These are phyloP conservation scores for Podarcis cretensis DNA, from an alignment of 2,113 vertebrate genomes.

Conservation along the genomic window DNA sequence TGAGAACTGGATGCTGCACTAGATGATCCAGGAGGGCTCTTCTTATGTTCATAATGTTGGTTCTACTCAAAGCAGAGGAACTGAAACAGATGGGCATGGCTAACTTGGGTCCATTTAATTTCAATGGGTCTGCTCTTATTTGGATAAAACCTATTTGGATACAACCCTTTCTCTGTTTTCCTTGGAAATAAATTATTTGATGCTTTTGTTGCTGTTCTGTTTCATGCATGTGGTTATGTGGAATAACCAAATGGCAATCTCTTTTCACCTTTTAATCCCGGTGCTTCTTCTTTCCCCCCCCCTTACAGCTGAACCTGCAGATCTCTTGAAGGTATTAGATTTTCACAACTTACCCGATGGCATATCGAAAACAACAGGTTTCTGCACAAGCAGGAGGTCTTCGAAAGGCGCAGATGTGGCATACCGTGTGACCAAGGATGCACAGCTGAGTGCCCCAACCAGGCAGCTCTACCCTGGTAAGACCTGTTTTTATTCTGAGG, in stretches of 20 bases:
- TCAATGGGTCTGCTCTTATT: neutral
- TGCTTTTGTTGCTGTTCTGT: neutral
- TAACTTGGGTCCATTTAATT: too few species aligned
- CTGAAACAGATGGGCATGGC: too few species aligned
- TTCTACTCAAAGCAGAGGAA: too few species aligned
- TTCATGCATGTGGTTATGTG: neutral
- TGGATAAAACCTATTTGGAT: neutral
- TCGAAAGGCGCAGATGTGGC: constrained; percentile 92
- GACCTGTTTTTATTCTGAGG: neutral
- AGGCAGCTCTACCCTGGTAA: constrained; percentile 92
- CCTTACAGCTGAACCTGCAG: constrained; percentile 85
- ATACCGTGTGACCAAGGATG: constrained; percentile 91
- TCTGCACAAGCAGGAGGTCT: constrained; percentile 88
- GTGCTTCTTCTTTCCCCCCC: constrained; percentile 19
- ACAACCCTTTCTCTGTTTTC: neutral
- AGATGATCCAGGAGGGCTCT: too few species aligned
- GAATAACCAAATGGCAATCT: neutral
- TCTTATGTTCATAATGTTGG: too few species aligned
- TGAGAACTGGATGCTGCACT: too few species aligned
- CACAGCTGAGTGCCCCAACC: constrained; percentile 95
- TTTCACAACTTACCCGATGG: constrained; percentile 96
- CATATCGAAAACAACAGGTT: constrained; percentile 90
- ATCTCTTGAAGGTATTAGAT: constrained; percentile 98
- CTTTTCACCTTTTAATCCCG: constrained; percentile 23
- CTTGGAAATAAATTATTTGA: neutral